Percentiles rank a stretch among this genome's conserved stretches.
Evolutionary conservation across 2,888 invertebrate genomes (phyloP).

Genomic region (Macaria liturata): DNA sequence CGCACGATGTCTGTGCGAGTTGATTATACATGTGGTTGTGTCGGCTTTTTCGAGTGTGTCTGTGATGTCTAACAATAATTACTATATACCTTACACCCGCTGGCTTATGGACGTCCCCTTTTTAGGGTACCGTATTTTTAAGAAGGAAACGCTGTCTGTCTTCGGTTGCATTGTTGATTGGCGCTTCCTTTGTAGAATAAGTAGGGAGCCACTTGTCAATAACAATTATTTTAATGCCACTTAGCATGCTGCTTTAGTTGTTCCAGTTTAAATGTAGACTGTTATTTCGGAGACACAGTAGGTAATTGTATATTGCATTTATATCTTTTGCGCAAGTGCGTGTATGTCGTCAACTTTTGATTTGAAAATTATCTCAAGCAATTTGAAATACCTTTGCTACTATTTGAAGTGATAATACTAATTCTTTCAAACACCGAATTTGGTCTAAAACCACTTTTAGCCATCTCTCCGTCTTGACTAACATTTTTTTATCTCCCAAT

Average conservation of each 20-base stretch:
- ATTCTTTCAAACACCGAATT: too few relatives aligned
- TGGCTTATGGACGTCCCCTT: slow-evolving; percentile 46
- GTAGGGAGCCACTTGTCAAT: slow-evolving; percentile 33
- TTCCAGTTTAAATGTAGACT: background rate
- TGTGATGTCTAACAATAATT: slow-evolving; percentile 70
- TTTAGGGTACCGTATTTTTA: slow-evolving; percentile 35
- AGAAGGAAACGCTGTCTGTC: slow-evolving; percentile 32
- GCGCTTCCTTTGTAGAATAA: slow-evolving; percentile 25
- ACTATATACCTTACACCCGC: slow-evolving; percentile 78
- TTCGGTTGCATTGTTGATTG: slow-evolving; percentile 32
- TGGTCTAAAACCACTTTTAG: background rate
- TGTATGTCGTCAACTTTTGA: too few relatives aligned
- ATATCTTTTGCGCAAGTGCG: background rate
- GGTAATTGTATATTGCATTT: background rate
- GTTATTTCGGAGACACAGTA: background rate
- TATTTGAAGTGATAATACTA: too few relatives aligned
- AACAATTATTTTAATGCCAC: slow-evolving; percentile 28
- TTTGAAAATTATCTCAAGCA: too few relatives aligned
- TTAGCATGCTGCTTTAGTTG: slow-evolving; percentile 1
- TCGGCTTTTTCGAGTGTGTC: slow-evolving; percentile 78
- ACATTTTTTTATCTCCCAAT: slow-evolving; percentile 21
- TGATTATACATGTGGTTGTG: slow-evolving; percentile 47
- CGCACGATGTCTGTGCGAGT: slow-evolving; percentile 26
- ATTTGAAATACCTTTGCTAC: too few relatives aligned
- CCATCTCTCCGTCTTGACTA: slow-evolving; percentile 17